phyloP scores from a whole-genome alignment of 2,888 invertebrate species.

The Saturnia pavonia region DNA sequence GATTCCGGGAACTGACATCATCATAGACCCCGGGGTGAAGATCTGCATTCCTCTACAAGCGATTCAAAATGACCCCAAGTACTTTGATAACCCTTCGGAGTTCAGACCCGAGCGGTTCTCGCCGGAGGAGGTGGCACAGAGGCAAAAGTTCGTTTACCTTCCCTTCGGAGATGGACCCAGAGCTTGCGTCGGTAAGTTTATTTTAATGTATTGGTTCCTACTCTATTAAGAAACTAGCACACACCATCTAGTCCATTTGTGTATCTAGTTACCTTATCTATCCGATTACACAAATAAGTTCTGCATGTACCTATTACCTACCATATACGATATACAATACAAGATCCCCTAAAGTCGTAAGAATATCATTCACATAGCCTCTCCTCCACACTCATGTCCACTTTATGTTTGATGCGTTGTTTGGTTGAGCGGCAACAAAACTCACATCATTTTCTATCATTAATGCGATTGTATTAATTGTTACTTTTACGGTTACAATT shows the following conservation, averaged over 20 bases:
- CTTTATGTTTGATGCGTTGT: too few relatives aligned
- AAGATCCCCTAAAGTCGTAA: too few relatives aligned
- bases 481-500: neutral
- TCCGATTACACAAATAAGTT: too few relatives aligned
- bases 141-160: constrained; percentile 52
- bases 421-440: too few relatives aligned
- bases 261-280: neutral
- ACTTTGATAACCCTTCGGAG: constrained; percentile 30
- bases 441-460: too few relatives aligned
- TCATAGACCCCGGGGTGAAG: constrained; percentile 26
- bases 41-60: constrained; percentile 17
- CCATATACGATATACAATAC: too few relatives aligned
- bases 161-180: constrained; percentile 66
- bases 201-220: neutral
- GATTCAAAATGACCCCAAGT: constrained; percentile 1
- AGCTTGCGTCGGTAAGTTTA: constrained; percentile 57
- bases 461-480: too few relatives aligned
- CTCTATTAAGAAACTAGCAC: neutral
- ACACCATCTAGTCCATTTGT: neutral
- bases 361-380: too few relatives aligned
- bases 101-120: constrained; percentile 40
- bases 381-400: too few relatives aligned
- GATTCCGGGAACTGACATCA: constrained; percentile 30
- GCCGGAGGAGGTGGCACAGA: constrained; percentile 33
- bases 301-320: too few relatives aligned